These are phyloP conservation scores for Danaus melanippus DNA, from an alignment of 1,140 invertebrate genomes.

Conservation along the genomic window DNA sequence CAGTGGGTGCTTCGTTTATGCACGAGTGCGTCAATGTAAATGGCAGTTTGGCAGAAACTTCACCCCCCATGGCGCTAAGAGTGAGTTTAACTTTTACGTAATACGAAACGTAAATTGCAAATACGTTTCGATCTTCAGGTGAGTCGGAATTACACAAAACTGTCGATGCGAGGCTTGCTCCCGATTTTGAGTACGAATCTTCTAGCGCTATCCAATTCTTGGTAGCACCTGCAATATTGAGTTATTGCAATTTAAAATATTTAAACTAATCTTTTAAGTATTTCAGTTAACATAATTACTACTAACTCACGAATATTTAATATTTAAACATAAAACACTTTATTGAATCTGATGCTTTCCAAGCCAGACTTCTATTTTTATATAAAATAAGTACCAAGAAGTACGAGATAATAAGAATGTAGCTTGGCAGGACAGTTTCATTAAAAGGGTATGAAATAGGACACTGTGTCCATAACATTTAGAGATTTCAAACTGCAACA, in stretches of 20 bases:
- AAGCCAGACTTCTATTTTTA: no score
- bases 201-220: slow-evolving; percentile 89
- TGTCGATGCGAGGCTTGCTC: slow-evolving; percentile 79
- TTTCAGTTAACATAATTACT: no score
- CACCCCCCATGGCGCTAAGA: slow-evolving; percentile 84
- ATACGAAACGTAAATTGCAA: slow-evolving; percentile 91
- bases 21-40: slow-evolving; percentile 77
- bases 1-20: slow-evolving; percentile 65
- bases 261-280: no score
- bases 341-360: no score
- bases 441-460: no score
- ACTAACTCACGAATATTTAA: no score
- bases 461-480: no score
- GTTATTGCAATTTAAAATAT: background rate
- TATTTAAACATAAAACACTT: no score
- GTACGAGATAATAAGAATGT: no score
- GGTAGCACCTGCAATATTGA: slow-evolving; percentile 72
- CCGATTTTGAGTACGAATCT: slow-evolving; percentile 81
- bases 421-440: no score
- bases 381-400: no score
- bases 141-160: slow-evolving; percentile 74
- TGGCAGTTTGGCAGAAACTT: slow-evolving; percentile 84
- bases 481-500: no score
- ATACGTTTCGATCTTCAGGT: slow-evolving; percentile 84
- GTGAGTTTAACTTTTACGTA: slow-evolving; percentile 90